Percentiles rank a stretch among this genome's conserved stretches.
Evolutionary conservation across 2,797 vertebrate species (phyloP).

Genomic region (Pristis pectinata): DNA sequence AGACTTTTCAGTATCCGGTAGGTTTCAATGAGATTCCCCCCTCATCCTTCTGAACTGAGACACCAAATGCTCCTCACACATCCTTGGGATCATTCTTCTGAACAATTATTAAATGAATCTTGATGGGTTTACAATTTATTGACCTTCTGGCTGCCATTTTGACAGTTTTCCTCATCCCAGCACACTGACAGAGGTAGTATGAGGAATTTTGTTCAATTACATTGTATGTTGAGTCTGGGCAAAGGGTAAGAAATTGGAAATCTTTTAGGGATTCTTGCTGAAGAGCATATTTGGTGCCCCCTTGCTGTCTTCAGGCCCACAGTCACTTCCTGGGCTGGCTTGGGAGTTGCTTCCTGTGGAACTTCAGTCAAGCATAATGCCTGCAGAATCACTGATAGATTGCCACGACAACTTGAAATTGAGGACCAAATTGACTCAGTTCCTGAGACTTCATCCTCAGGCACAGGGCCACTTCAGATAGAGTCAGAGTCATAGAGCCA

Average conservation of each 20-base stretch:
- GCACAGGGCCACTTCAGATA: too few relatives aligned
- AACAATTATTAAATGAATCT: not conserved
- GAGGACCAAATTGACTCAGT: too few relatives aligned
- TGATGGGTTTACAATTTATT: not conserved
- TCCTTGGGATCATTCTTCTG: too few relatives aligned
- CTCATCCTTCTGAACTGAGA: too few relatives aligned
- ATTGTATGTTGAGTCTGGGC: not conserved
- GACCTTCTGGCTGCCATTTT: not conserved
- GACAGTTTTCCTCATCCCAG: not conserved
- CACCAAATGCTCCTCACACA: too few relatives aligned
- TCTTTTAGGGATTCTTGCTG: not conserved
- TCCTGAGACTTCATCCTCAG: too few relatives aligned
- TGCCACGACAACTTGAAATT: too few relatives aligned
- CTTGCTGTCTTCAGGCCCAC: not conserved
- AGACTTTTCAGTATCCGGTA: too few relatives aligned
- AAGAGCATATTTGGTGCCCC: not conserved
- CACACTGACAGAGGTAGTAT: not conserved
- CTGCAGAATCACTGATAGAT: not conserved
- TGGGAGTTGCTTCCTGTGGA: not conserved
- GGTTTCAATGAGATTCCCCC: too few relatives aligned
- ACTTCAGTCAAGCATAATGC: not conserved
- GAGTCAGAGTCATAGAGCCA: too few relatives aligned
- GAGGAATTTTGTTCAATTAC: not conserved
- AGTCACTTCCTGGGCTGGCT: not conserved
- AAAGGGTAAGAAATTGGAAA: not conserved